Evolutionary conservation across 1,140 invertebrate genomes (phyloP).

Genomic region (Drosophila malerkotliana): DNA sequence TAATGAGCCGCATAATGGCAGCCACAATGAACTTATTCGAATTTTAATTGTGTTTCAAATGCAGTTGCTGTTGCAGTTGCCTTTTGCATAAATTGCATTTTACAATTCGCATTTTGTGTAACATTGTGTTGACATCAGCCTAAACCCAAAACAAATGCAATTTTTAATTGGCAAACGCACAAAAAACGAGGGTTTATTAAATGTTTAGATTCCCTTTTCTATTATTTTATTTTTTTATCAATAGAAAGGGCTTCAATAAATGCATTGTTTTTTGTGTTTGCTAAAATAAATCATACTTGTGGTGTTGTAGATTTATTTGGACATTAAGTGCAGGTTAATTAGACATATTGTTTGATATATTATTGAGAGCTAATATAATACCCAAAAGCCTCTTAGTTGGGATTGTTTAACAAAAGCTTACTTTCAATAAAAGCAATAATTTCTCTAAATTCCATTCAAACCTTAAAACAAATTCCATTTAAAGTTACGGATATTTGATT

Average conservation of each 20-base stretch:
- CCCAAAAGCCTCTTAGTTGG: too few species aligned
- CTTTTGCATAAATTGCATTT: slow-evolving; percentile 39
- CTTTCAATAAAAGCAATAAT: neutral
- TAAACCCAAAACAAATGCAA: slow-evolving; percentile 65
- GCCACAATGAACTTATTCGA: slow-evolving; percentile 63
- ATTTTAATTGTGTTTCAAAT: slow-evolving; percentile 64
- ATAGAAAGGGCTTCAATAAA: neutral
- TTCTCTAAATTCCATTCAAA: neutral
- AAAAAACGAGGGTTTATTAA: slow-evolving; percentile 26
- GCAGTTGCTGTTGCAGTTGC: slow-evolving; percentile 17
- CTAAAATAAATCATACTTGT: neutral
- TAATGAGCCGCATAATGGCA: slow-evolving; percentile 75
- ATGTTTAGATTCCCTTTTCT: neutral
- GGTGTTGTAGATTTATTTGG: neutral
- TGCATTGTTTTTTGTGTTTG: neutral
- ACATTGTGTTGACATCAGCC: slow-evolving; percentile 55
- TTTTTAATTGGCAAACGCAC: slow-evolving; percentile 70
- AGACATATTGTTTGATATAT: neutral
- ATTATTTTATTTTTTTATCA: too few species aligned
- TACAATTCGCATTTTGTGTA: slow-evolving; percentile 16
- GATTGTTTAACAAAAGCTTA: too few species aligned
- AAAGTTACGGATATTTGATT: slow-evolving; percentile 11
- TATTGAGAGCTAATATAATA: too few species aligned
- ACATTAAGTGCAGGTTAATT: neutral
- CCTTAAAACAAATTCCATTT: slow-evolving; percentile 2